phyloP scores from a whole-genome alignment of 2,888 invertebrate species.

The Drosophila maculinotata region DNA sequence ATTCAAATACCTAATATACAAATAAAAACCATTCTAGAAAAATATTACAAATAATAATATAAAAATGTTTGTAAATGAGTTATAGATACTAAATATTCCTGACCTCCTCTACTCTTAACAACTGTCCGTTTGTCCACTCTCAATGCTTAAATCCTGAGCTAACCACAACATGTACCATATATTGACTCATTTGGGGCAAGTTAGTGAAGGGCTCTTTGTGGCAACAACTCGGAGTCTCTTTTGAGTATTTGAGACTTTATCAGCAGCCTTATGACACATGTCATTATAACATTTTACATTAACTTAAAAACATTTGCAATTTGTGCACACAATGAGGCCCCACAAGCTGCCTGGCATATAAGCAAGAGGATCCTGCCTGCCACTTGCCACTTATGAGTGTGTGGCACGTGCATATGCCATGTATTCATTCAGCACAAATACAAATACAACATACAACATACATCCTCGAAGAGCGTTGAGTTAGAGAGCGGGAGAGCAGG shows the following conservation, averaged over 20 bases:
- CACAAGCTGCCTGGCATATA: slow-evolving; percentile 32
- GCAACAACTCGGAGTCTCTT: slow-evolving; percentile 8
- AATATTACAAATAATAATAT: too few relatives aligned
- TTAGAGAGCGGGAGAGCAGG: slow-evolving; percentile 1
- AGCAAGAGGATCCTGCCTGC: slow-evolving; percentile 29
- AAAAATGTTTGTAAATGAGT: too few relatives aligned
- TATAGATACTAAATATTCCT: too few relatives aligned
- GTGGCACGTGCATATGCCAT: slow-evolving; percentile 61
- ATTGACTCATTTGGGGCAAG: slow-evolving; percentile 34
- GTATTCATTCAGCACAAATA: slow-evolving; percentile 5
- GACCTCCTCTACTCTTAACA: too few relatives aligned
- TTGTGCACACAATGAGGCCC: slow-evolving; percentile 59
- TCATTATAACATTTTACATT: slow-evolving; percentile 77
- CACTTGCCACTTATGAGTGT: slow-evolving; percentile 59
- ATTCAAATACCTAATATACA: too few relatives aligned
- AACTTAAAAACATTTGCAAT: slow-evolving; percentile 80
- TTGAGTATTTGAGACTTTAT: slow-evolving; percentile 30
- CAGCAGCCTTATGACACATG: slow-evolving; percentile 67
- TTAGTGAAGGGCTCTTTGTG: slow-evolving; percentile 22
- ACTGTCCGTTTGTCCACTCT: not conserved
- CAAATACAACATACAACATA: slow-evolving; percentile 15
- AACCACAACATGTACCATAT: not conserved
- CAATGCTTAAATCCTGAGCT: not conserved
- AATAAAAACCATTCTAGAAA: too few relatives aligned
- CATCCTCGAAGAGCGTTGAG: slow-evolving; percentile 12